Evolutionary conservation across 2,113 vertebrate genomes (phyloP), one percentile per base, ranked within the genome.

Genomic region (Anarrhichthys ocellatus): DNA sequence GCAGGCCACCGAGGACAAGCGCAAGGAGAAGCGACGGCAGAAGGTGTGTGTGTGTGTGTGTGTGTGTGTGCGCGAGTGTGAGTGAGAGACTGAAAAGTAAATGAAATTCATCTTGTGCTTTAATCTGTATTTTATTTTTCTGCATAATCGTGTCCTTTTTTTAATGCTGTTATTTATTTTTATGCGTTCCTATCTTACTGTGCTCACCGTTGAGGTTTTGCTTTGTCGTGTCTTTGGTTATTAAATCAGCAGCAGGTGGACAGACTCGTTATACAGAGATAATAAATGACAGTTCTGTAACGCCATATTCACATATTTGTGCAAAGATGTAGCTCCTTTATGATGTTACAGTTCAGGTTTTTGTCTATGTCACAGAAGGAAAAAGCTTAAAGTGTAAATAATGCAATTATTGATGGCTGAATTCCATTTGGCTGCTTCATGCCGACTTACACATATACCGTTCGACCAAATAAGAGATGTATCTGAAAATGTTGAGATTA

Each of bases 1-100:
- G 81, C 97, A 98, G 93, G 97, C 97, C 0, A 98, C 97, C 0
- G 97, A 98, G 76, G 97, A 98, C 89, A 98, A 98, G 72, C 95
- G 97, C 80, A 98, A 98, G 89, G 97, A 98, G 93, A 97, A 97
- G 89, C 94, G 97, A 75, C 93, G 97, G 24, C 97, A 98, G 93
- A 98, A 98, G 96, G 97, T 97, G 89, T 61, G 78, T 8, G 40
- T 48, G 42, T 27, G 52, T 29, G 32, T 61, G 34, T 3, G 5
- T 22, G 27, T 59, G 24, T n/a, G 20, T 32, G 71, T n/a, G 6
- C 71, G 65, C 63, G 64, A 67, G 58, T 27, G 38, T 1, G 2
- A 9, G 42, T 34, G 61, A 10, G 68, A 48, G n/a, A 40, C 10
- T 10, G 29, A 69, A 80, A 22, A 15, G 2, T 36, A 42, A 42